A percentile compares a stretch with the other conserved stretches of the same genome.
phyloP scores from a whole-genome alignment of 2,113 vertebrate genomes.

The Rhineura floridana region DNA sequence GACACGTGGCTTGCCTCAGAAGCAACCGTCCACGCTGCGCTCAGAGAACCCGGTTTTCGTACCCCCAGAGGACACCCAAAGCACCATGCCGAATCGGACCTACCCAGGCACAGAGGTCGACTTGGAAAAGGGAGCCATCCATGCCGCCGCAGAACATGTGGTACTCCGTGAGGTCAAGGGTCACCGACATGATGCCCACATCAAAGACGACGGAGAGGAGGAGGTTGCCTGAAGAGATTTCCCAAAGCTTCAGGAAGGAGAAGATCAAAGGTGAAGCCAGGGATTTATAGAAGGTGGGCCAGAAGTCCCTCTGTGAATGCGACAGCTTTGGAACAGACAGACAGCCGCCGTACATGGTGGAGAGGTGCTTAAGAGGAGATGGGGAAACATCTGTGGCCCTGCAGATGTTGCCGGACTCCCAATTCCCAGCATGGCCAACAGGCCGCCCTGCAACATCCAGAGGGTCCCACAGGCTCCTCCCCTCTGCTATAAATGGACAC shows the following conservation, averaged over 20 bases:
- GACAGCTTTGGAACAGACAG: neutral
- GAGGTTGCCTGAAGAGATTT: conserved; percentile 91
- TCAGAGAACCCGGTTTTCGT: too few relatives aligned
- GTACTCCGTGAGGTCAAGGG: conserved; percentile 91
- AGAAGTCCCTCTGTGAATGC: neutral
- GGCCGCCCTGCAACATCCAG: too few relatives aligned
- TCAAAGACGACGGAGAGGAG: conserved; percentile 93
- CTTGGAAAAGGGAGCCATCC: conserved; percentile 92
- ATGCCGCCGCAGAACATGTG: conserved; percentile 92
- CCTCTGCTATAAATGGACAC: too few relatives aligned
- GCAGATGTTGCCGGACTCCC: too few relatives aligned
- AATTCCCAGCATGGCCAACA: too few relatives aligned
- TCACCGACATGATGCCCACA: conserved; percentile 90
- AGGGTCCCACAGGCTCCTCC: too few relatives aligned
- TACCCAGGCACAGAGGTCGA: conserved; percentile 90
- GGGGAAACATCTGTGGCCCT: too few relatives aligned
- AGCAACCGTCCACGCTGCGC: too few relatives aligned
- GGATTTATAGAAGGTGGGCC: neutral
- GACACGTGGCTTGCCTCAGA: too few relatives aligned
- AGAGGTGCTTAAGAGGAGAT: too few relatives aligned
- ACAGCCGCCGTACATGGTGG: too few relatives aligned
- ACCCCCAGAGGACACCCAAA: too few relatives aligned
- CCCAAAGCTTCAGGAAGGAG: conserved; percentile 84
- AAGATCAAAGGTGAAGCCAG: neutral
- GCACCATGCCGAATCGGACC: conserved; percentile 32